A percentile compares a stretch with the other conserved stretches of the same genome.
Evolutionary conservation across 2,113 vertebrate genomes (phyloP).

Genomic region (Aptenodytes forsteri): DNA sequence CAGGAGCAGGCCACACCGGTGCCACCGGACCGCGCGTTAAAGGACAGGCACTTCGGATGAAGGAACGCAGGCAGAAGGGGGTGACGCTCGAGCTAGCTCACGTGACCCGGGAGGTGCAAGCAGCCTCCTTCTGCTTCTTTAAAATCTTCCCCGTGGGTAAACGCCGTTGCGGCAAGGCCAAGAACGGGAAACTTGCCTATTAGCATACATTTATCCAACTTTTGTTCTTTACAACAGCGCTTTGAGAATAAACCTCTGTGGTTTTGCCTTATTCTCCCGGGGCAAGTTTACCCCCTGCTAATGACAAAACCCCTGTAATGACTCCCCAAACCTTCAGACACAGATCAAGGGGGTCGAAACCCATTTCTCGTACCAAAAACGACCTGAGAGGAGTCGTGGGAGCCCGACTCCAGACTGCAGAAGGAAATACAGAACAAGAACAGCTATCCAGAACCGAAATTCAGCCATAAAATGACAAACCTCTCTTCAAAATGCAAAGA

Average conservation of each 20-base stretch:
- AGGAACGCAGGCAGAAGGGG: neutral
- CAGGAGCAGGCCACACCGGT: fast-evolving
- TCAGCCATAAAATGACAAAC: neutral
- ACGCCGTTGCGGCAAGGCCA: neutral
- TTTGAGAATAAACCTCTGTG: neutral
- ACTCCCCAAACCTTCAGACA: neutral
- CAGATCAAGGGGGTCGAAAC: neutral
- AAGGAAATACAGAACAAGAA: neutral
- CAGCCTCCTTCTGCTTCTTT: neutral
- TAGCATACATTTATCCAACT: neutral
- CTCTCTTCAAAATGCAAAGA: neutral
- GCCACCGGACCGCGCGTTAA: fast-evolving
- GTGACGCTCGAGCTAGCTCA: neutral
- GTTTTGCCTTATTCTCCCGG: neutral
- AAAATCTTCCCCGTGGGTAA: neutral
- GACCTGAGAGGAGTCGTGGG: neutral
- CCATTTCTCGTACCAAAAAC: neutral
- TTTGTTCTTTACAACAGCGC: neutral
- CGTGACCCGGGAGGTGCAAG: fast-evolving
- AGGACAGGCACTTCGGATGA: neutral
- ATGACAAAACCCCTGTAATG: neutral
- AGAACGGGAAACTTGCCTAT: too few relatives aligned
- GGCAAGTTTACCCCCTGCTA: neutral
- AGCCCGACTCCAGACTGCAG: neutral
- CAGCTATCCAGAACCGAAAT: neutral